phyloP scores from a whole-genome alignment of 2,888 invertebrate genomes.

The Noctuana brunneofusca region DNA sequence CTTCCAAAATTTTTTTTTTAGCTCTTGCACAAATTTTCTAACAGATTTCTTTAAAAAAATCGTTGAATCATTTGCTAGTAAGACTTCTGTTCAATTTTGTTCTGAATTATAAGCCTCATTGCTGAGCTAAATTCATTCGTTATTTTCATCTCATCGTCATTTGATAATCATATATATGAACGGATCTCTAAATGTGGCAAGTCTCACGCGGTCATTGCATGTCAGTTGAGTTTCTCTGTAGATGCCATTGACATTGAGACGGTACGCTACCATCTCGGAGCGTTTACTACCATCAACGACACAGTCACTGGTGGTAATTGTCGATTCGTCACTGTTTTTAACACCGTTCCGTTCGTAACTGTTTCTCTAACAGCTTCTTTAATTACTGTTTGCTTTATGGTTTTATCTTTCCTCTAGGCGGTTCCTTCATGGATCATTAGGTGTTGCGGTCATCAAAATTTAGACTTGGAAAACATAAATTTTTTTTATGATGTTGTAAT shows the following conservation, averaged over 20 bases:
- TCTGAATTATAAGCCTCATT: background rate
- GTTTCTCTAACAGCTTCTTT: constrained; percentile 29
- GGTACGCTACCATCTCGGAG: constrained; percentile 24
- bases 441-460: background rate
- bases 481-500: background rate
- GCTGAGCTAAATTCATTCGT: constrained; percentile 3
- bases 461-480: background rate
- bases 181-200: constrained; percentile 25
- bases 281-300: constrained; percentile 9
- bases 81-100: background rate
- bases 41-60: too few species aligned
- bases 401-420: constrained; percentile 16
- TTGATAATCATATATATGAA: constrained; percentile 13
- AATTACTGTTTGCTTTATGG: constrained; percentile 25
- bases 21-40: too few species aligned
- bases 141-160: background rate
- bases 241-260: constrained; percentile 29
- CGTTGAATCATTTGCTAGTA: too few species aligned
- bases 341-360: constrained; percentile 22
- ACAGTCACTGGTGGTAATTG: constrained; percentile 10
- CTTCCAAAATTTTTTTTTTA: too few species aligned
- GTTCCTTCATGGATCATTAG: constrained; percentile 6
- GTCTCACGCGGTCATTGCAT: constrained; percentile 38
- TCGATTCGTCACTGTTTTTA: constrained; percentile 25
- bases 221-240: constrained; percentile 16